Evolutionary conservation across 2,888 invertebrate species (phyloP), one percentile per base, ranked within the genome.

Genomic region (Netelia melanura): DNA sequence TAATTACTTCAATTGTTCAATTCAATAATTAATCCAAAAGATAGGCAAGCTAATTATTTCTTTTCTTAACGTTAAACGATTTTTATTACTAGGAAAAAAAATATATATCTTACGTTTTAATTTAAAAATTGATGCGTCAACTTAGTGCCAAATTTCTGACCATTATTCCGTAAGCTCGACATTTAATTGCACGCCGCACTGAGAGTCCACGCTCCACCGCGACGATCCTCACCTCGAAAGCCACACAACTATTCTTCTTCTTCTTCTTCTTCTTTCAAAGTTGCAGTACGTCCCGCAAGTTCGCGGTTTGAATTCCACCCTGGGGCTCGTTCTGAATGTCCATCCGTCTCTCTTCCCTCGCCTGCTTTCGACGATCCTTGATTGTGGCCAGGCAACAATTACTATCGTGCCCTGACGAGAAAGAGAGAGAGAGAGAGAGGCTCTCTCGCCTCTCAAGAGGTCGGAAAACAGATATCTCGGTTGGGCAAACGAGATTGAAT

Each of bases 341-440:
- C 44, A 52, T 64, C 25, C 25, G 38, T 14, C 65, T 61, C 38
- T 65, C 56, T 38, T 43, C 48, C 25, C 23, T 54, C 74, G 9
- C 54, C 43, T 23, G 9, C 6, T 10, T 17, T 64, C 71, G 17
- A 25, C 14, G 10, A 44, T 68, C 62, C 74, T 62, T 79, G 80
- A 84, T 80, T 84, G 84, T 72, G 84, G 84, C 71, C 44, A n/a
- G 76, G n/a, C 84, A 80, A 84, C 84, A 80, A 84, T 84, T 84
- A 76, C 84, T 14, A 67, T 68, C 54, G 65, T 52, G 54, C 56
- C 23, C 17, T 44, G 21, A 44, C 14, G 25, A 74, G 74, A 30
- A 17, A 11, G 54, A 10, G 14, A n/a, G 54, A 54, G 14, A 54
- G 17, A 17, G 54, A 54, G 54, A 11, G 17, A 54, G 5, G 30